Evolutionary conservation across 2,797 vertebrate genomes (phyloP).

Genomic region (Acestrorhynchus altus): DNA sequence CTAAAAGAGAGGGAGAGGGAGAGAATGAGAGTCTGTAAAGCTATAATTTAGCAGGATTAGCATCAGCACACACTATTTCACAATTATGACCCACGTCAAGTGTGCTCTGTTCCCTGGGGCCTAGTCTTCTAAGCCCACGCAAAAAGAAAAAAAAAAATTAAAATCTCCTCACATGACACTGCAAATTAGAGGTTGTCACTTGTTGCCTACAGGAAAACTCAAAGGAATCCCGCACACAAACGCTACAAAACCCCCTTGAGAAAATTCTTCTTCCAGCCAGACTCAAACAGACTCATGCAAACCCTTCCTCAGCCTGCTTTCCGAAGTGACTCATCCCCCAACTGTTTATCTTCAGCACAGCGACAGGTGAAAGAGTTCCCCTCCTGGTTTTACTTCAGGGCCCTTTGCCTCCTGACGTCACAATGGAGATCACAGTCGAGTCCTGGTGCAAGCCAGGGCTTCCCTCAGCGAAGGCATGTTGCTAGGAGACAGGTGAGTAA

Average conservation of each 20-base stretch:
- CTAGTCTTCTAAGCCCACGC: not conserved
- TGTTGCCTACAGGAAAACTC: not conserved
- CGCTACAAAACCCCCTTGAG: not conserved
- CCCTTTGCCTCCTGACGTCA: conserved; percentile 72
- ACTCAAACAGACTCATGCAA: not conserved
- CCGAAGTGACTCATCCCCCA: conserved; percentile 64
- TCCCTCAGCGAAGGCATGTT: conserved; percentile 67
- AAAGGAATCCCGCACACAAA: not conserved
- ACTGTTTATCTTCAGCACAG: conserved; percentile 63
- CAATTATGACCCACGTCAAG: conserved; percentile 16
- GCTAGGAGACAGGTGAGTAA: conserved; percentile 70
- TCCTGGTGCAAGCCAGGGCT: conserved; percentile 61
- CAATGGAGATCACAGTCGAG: conserved; percentile 50
- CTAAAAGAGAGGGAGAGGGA: not conserved
- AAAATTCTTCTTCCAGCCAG: not conserved
- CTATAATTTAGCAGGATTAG: not conserved
- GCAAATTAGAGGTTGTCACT: conserved; percentile 13
- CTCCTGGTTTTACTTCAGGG: conserved; percentile 51
- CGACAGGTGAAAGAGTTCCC: conserved; percentile 48
- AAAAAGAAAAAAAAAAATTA: no score
- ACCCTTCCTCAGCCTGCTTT: conserved; percentile 29
- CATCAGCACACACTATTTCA: conserved; percentile 18
- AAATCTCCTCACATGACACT: not conserved
- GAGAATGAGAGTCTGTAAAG: not conserved
- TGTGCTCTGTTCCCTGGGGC: not conserved